Base-by-base conservation (phyloP, 2,888 invertebrate genomes). In the Diadromus collaris region DNA sequence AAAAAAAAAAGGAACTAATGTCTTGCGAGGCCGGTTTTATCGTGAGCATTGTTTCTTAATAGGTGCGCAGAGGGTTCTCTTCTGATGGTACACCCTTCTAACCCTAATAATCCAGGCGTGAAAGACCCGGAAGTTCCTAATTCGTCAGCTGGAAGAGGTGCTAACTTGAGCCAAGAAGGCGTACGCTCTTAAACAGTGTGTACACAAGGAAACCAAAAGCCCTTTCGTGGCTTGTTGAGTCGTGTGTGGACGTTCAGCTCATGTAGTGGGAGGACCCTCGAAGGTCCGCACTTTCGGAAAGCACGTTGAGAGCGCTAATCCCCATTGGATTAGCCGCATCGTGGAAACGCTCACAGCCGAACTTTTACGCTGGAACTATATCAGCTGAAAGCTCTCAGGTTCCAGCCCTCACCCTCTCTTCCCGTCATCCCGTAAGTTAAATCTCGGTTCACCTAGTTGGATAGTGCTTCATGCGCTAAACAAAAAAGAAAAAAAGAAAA, bases 301-400 rank as follows among this genome's bases (percentile, higher is more conserved):
- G 67, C 72, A 44, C 51, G 38, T 54, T 58, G 68, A 51, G 72
- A 44, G 38, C 46, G 38, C 60, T 61, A 72, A 63, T 67, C 71
- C 61, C 60, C 67, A 29, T 24, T 48, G 77, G 77, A 77, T 77
- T 72, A 77, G 24, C 21, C 21, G 24, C 65, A 60, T 21, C 67
- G 64, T 65, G 63, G 76, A 69, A 48, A 60, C 56, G 46, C 32
- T 19, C 19, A 6, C 10, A 10, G 41, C 51, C 24, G 24, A 61
- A 41, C 21, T 13, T 61, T 13, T 13, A 38, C 6, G 41, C 44
- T 34, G 21, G 60, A 70, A 60, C 46, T 58, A 24, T 70, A 63
- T 38, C 27, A 63, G 38, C 38, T 29, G 51, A 63, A 61, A 63
- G 70, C 60, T 60, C 24, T n/a, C 19, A 34, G 19, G 38, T 41